These are phyloP conservation scores for Rhyacophila brunnea DNA, from an alignment of 1,140 invertebrate species.

Conservation along the genomic window DNA sequence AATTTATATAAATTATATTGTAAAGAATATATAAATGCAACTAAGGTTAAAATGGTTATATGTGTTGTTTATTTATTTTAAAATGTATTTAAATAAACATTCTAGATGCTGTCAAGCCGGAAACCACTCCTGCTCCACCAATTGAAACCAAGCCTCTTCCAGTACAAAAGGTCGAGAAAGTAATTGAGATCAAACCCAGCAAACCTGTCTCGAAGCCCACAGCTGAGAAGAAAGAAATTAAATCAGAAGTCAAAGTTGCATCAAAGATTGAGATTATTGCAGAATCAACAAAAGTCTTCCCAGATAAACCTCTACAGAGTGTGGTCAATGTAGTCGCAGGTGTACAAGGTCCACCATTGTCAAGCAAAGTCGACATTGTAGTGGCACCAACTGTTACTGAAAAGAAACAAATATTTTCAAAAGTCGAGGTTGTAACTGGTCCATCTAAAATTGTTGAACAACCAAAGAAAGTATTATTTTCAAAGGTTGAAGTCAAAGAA, in stretches of 20 bases:
- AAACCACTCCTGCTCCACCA: slow-evolving; percentile 49
- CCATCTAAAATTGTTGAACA: slow-evolving; percentile 50
- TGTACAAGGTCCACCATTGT: slow-evolving; percentile 38
- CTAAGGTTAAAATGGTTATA: too few species aligned
- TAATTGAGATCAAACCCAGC: slow-evolving; percentile 58
- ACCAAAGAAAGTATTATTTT: slow-evolving; percentile 34
- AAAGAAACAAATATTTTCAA: slow-evolving; percentile 55
- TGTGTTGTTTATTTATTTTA: too few species aligned
- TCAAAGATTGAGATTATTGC: slow-evolving; percentile 38
- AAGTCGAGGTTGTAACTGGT: slow-evolving; percentile 57
- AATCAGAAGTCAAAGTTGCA: slow-evolving; percentile 44
- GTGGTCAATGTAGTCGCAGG: slow-evolving; percentile 26
- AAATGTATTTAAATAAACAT: slow-evolving; percentile 14
- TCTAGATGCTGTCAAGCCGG: slow-evolving; percentile 49
- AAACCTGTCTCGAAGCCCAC: slow-evolving; percentile 55
- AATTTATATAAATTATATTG: too few species aligned
- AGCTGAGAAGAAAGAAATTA: slow-evolving; percentile 50
- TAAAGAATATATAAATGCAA: too few species aligned
- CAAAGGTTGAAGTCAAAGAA: slow-evolving; percentile 36
- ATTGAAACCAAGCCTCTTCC: slow-evolving; percentile 57
- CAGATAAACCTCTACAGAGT: slow-evolving; percentile 29
- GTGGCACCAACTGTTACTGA: slow-evolving; percentile 38
- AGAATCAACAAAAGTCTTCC: slow-evolving; percentile 37
- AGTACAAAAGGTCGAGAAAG: slow-evolving; percentile 46
- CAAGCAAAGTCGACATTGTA: slow-evolving; percentile 46